A percentile compares a stretch with the other conserved stretches of the same genome.
Conservation (phyloP, 1,140 invertebrate species). For the Ooceraea biroi region DNA sequence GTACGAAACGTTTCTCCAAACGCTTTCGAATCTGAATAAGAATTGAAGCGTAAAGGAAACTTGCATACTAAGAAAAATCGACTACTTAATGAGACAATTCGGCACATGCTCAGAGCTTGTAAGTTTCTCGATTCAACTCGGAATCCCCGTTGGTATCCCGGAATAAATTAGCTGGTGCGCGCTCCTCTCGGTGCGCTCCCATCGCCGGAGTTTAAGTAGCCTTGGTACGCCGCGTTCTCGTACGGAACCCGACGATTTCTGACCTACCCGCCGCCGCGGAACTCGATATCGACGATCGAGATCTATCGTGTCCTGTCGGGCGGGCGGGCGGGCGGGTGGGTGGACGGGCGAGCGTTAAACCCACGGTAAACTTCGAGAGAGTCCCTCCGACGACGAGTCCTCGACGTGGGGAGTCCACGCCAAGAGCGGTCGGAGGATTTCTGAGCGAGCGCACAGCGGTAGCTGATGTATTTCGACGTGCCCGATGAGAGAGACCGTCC, state of each 20-base stretch:
- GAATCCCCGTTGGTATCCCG: not conserved
- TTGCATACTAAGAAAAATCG: not conserved
- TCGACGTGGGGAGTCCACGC: slow-evolving; percentile 84
- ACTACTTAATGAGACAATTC: not conserved
- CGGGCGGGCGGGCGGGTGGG: too few relatives aligned
- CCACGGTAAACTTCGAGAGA: slow-evolving; percentile 62
- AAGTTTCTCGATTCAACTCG: not conserved
- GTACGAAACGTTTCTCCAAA: not conserved
- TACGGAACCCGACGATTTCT: slow-evolving; percentile 48
- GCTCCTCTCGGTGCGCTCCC: not conserved
- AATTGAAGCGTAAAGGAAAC: not conserved
- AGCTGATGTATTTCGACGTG: slow-evolving; percentile 86
- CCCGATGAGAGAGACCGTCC: slow-evolving; percentile 75
- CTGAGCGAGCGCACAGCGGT: slow-evolving; percentile 85
- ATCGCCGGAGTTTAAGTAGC: slow-evolving; percentile 2
- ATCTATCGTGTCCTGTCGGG: slow-evolving; percentile 57
- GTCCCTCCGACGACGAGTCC: slow-evolving; percentile 54
- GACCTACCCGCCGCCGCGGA: slow-evolving; percentile 49
- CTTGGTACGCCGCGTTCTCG: slow-evolving; percentile 21
- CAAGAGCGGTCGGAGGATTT: slow-evolving; percentile 79
- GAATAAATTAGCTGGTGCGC: slow-evolving; percentile 9
- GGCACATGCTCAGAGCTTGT: not conserved
- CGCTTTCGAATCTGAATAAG: not conserved
- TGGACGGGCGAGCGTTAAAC: slow-evolving; percentile 60
- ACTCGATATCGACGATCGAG: slow-evolving; percentile 70